Base-by-base conservation (phyloP, 1,140 invertebrate genomes). In the Ceratosolen fusciceps region DNA sequence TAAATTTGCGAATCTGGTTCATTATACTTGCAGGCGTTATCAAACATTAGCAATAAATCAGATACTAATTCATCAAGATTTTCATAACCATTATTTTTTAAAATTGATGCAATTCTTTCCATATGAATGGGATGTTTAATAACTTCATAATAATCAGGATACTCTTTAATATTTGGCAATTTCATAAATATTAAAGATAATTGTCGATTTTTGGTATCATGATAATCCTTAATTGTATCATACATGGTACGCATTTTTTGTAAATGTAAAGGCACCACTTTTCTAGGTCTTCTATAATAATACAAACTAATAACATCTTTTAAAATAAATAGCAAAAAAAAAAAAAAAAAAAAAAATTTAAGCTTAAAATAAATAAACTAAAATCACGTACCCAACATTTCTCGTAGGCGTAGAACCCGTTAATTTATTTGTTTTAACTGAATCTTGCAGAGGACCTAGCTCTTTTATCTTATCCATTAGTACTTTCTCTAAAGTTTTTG, bases 1-100 rank as follows among this genome's bases (percentile, higher is more conserved):
- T 99, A 99, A 83, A 99, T 98, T 87, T 98, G 96, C 0, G 98
- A 99, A 88, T 99, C 98, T 0, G 98, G 98, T 88, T 99, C 98
- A 89, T 99, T 99, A 88, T 98, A 99, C 90, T 98, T 98, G 91
- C 98, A 99, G 37, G 98, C 98, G 89, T 99, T 99, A 85, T 99
- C 98, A 89, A 99, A 98, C 97, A 99, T 99, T 21, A 99, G 91
- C 82, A 97, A 94, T 86, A 99, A 96, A 90, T 99, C 98, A 0
- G 95, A 93, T 0, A 98, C 94, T 56, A 99, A 90, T 82, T 99
- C 97, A 72, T 98, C 97, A 12, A 99, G 90, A 77, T 92, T 94
- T 21, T 95, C 94, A 88, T 99, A 99, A 1, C 88, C 89, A 67
- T 92, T 92, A 80, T 93, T 93, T 86, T 96, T 96, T 56, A 98